phyloP scores from a whole-genome alignment of 2,888 invertebrate genomes.

The Eucriotettix oculatus region DNA sequence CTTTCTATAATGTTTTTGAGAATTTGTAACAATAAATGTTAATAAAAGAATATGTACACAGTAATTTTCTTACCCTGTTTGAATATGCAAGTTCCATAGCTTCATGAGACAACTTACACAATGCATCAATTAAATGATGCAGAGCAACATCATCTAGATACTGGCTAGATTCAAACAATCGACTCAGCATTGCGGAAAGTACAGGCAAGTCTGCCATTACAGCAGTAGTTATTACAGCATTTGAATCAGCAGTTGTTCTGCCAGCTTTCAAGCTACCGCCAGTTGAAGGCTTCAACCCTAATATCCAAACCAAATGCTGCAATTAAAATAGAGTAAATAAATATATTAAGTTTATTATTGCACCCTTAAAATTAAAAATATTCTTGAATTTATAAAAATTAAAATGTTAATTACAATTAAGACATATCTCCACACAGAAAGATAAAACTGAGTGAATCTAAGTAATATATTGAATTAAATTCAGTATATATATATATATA shows the following conservation, averaged over 20 bases:
- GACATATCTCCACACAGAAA: neutral
- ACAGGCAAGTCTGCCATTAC: slow-evolving; percentile 91
- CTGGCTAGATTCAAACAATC: slow-evolving; percentile 88
- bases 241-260: slow-evolving; percentile 58
- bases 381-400: no score
- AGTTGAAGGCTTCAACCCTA: slow-evolving; percentile 86
- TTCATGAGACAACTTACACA: slow-evolving; percentile 90
- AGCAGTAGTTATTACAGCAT: slow-evolving; percentile 83
- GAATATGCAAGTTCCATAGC: slow-evolving; percentile 94
- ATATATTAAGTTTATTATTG: neutral
- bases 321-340: slow-evolving; percentile 7
- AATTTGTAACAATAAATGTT: no score
- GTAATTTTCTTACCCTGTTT: slow-evolving; percentile 48
- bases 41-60: no score
- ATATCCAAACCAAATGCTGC: slow-evolving; percentile 69
- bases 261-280: slow-evolving; percentile 84
- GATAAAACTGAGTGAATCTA: no score
- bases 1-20: no score
- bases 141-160: slow-evolving; percentile 85
- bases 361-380: no score
- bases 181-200: slow-evolving; percentile 76
- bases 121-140: slow-evolving; percentile 89
- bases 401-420: neutral
- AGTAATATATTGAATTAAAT: no score
- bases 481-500: no score